Evolutionary conservation across 2,113 vertebrate genomes (phyloP).

Genomic region (Sigmodon hispidus): DNA sequence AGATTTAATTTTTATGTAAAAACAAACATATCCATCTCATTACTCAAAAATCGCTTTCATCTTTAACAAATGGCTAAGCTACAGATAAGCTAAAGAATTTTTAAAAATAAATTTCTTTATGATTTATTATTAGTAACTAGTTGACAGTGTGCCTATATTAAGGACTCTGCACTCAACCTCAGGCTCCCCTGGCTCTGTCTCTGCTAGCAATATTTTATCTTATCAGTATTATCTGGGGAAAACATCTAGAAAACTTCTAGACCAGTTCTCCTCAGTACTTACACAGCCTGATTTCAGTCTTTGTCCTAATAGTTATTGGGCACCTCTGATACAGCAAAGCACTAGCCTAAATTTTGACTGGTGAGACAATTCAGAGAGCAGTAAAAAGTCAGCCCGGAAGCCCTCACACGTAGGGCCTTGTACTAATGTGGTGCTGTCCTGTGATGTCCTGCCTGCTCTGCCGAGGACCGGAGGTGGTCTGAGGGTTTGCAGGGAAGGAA

Average conservation of each 20-base stretch:
- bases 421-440: background rate
- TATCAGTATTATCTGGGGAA: background rate
- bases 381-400: background rate
- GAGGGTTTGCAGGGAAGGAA: background rate
- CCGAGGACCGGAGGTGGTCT: slow-evolving; percentile 68
- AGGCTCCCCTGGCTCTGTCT: background rate
- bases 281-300: background rate
- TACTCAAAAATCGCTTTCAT: background rate
- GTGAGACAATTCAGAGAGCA: slow-evolving; percentile 37
- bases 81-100: background rate
- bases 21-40: background rate
- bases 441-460: background rate
- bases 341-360: slow-evolving; percentile 36
- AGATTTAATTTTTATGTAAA: background rate
- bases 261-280: background rate
- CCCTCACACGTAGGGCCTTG: background rate
- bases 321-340: slow-evolving; percentile 6
- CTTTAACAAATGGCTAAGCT: background rate
- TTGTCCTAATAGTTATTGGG: background rate
- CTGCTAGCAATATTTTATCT: background rate
- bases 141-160: background rate
- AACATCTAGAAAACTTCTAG: slow-evolving; percentile 41
- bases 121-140: background rate
- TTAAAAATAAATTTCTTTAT: background rate
- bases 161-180: background rate